These are phyloP conservation scores for Leptinotarsa defecta DNA, from an alignment of 1,140 invertebrate genomes.

Conservation along the genomic window DNA sequence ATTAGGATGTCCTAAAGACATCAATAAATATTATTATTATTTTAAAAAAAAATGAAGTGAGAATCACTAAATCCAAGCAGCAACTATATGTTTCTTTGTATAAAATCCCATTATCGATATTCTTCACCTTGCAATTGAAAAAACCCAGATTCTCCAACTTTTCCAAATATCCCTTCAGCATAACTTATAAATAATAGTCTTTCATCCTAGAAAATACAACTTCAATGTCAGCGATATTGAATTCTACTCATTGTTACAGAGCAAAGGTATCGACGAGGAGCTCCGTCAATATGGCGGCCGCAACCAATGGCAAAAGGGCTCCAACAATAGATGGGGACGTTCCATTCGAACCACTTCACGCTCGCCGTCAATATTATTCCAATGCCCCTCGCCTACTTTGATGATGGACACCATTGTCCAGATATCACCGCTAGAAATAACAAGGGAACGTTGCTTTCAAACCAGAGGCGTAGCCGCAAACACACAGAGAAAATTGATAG, in stretches of 20 bases:
- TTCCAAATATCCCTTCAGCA: no score
- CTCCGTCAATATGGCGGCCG: slow-evolving; percentile 35
- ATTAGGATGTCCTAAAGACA: no score
- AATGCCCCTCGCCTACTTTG: slow-evolving; percentile 30
- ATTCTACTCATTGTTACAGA: slow-evolving; percentile 16
- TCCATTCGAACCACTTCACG: slow-evolving; percentile 32
- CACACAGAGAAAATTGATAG: no score
- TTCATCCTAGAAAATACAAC: background rate
- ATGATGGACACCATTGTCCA: slow-evolving; percentile 36
- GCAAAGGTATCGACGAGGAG: background rate
- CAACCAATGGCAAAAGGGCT: slow-evolving; percentile 30
- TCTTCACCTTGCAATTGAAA: no score
- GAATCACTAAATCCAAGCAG: no score
- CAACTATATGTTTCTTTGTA: no score
- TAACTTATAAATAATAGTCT: no score
- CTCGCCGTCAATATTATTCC: slow-evolving; percentile 38
- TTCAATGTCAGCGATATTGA: background rate
- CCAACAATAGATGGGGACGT: slow-evolving; percentile 32
- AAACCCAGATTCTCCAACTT: no score
- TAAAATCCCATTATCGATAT: no score
- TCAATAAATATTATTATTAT: no score
- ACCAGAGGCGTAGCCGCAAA: no score
- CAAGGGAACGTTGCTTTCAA: slow-evolving; percentile 9
- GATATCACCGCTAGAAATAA: slow-evolving; percentile 38
- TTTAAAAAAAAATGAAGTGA: no score